These are phyloP conservation scores for Murina feae DNA, from an alignment of 2,113 vertebrate species.

Conservation along the genomic window DNA sequence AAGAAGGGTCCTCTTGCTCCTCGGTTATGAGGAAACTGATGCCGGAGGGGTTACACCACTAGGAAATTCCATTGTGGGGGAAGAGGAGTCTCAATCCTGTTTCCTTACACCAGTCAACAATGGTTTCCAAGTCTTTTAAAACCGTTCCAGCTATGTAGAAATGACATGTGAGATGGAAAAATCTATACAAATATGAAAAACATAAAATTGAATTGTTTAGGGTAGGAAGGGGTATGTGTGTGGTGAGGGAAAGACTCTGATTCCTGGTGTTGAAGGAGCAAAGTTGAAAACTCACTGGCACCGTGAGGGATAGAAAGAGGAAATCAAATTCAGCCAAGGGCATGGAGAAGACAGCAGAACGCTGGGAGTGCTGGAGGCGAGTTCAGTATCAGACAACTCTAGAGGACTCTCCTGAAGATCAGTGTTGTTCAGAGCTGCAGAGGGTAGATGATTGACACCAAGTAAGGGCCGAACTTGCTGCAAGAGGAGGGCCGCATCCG, in stretches of 20 bases:
- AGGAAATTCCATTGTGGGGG: not conserved
- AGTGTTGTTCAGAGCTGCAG: not conserved
- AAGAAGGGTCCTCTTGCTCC: not conserved
- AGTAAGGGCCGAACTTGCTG: not conserved
- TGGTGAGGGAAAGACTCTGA: not conserved
- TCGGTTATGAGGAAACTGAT: not conserved
- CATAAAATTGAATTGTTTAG: not conserved
- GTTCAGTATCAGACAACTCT: accelerated
- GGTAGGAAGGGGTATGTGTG: not conserved
- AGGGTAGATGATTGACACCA: not conserved
- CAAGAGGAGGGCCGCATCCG: not conserved
- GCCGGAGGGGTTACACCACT: not conserved
- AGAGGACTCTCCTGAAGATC: not conserved
- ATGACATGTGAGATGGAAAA: not conserved
- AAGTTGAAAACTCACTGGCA: not conserved
- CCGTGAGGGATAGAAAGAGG: not conserved
- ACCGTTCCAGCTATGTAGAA: not conserved
- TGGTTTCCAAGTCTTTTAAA: not conserved
- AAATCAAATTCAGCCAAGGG: not conserved
- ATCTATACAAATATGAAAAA: not conserved
- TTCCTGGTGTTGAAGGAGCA: not conserved
- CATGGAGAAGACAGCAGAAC: not conserved
- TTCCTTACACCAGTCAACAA: accelerated
- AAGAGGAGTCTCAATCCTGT: not conserved
- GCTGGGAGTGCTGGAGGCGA: too few relatives aligned